Evolutionary conservation across 2,797 vertebrate genomes (phyloP), one percentile per base, ranked within the genome.

Genomic region (Notolepis coatsorum): DNA sequence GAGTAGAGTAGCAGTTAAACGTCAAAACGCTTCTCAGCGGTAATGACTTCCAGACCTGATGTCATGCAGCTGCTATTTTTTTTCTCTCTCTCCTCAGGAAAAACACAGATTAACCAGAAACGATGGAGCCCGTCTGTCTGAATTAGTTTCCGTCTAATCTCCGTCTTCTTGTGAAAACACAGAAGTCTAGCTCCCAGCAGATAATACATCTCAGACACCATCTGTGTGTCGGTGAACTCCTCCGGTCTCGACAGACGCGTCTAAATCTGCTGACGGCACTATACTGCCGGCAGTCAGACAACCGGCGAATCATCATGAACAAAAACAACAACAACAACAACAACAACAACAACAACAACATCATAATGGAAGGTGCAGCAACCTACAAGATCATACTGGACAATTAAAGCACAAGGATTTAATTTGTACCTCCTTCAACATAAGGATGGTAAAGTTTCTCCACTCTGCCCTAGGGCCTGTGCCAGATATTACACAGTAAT

Each of bases 21-120:
- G 85, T 90, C 79, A 73, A 73, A 88, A 80, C 30, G 74, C 74
- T 61, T 82, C 74, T 80, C 23, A 51, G 80, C 57, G n/a, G 58
- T 88, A 92, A 92, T 86, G 86, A 84, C 84, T 93, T 91, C 90
- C 92, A 93, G 92, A 89, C 88, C 76, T 91, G 88, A 93, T 91
- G 88, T 92, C 90, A 91, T 88, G 77, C 89, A 81, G 87, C 83
- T 90, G 89, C 81, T 84, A 70, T 85, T 80, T 77, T 85, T 80
- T 75, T 56, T 73, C 56, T 30, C 38, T n/a, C n/a, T n/a, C 30
- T 54, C 42, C 63, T 24, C 81, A 82, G 64, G n/a, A 79, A 71
- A 87, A 89, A 85, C 54, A 85, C 60, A 66, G 37, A 71, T 75
- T 72, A 77, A 82, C 83, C 83, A 84, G 82, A 79, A 76, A 71